Evolutionary conservation across 2,797 vertebrate genomes (phyloP), one percentile per base, ranked within the genome.

Genomic region (Gila robusta): DNA sequence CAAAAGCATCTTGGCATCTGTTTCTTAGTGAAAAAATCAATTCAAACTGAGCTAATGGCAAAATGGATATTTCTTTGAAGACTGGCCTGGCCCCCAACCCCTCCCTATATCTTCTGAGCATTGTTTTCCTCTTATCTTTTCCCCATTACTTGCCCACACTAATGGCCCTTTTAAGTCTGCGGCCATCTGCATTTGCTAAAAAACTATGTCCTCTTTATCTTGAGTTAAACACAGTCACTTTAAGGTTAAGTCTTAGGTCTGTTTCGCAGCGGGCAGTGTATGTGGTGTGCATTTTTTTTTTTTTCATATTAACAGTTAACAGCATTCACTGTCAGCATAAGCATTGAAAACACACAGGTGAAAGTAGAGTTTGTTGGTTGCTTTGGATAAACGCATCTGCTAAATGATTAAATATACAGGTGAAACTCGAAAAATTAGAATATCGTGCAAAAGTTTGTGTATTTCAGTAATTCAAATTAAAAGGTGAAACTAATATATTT

Each of bases 61-160:
- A 95, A 95, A 95, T 93, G 93, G 91, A 95, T 95, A 95, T 95
- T 87, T 91, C 95, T 95, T 96, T 96, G 94, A 96, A 95, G 94
- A 94, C 90, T 89, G 77, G 81, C 88, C 87, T 87, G 76, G 78
- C 85, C 81, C 85, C 79, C 69, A 21, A 73, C 79, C 86, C 78
- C 52, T 73, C 66, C 70, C 44, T 86, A 71, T 82, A 73, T 84
- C 86, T 86, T 81, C 80, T 79, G 76, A 71, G n/a, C 84, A 76
- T 67, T 86, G 64, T 87, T 81, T 84, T 64, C 52, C 79, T 72
- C 74, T 39, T 54, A 74, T 76, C 35, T 88, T 86, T 86, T 93
- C 93, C 93, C 94, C 93, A 94, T 95, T 96, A 94, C 94, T 93
- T 92, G 90, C 91, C 91, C 93, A 91, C 89, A 90, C 91, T 95